Conservation (phyloP, 2,797 vertebrate genomes). For the Molossus molossus region DNA sequence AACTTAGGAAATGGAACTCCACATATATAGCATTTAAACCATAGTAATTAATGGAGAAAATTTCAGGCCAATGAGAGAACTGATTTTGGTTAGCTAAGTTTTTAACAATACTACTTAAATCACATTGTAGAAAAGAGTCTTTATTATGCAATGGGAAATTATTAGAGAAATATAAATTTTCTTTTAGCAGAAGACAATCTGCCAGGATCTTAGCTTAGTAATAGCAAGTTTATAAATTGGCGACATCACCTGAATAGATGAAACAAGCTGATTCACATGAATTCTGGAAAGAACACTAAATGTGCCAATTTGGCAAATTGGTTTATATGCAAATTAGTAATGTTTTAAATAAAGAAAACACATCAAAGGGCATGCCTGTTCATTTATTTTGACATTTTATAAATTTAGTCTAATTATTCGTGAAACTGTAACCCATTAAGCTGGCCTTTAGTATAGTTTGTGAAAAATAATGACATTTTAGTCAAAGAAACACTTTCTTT, state of each 20-base stretch:
- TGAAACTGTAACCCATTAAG: constrained; percentile 82
- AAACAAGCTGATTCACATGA: constrained; percentile 24
- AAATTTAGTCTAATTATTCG: constrained; percentile 85
- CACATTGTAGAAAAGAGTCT: not conserved
- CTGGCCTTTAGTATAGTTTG: constrained; percentile 78
- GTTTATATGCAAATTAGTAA: constrained; percentile 77
- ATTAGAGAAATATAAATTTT: constrained; percentile 51
- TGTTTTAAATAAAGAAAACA: constrained; percentile 79
- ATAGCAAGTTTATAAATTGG: constrained; percentile 8
- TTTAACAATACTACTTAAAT: constrained; percentile 24
- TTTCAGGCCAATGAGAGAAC: not conserved
- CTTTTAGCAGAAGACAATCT: constrained; percentile 49
- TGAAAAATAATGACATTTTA: constrained; percentile 85
- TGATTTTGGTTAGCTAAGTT: constrained; percentile 7
- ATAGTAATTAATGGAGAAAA: constrained; percentile 41
- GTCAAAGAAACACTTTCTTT: constrained; percentile 77
- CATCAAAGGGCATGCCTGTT: constrained; percentile 78
- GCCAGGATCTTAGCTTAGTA: constrained; percentile 17
- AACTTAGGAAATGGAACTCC: not conserved
- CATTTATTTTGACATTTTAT: constrained; percentile 87
- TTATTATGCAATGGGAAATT: not conserved
- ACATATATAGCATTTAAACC: not conserved
- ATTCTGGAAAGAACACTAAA: constrained; percentile 49
- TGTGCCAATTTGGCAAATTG: constrained; percentile 73
- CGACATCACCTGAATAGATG: not conserved